Percentiles rank a stretch among this genome's conserved stretches.
phyloP scores from a whole-genome alignment of 1,140 invertebrate genomes.

The Drosophila trapezifrons region DNA sequence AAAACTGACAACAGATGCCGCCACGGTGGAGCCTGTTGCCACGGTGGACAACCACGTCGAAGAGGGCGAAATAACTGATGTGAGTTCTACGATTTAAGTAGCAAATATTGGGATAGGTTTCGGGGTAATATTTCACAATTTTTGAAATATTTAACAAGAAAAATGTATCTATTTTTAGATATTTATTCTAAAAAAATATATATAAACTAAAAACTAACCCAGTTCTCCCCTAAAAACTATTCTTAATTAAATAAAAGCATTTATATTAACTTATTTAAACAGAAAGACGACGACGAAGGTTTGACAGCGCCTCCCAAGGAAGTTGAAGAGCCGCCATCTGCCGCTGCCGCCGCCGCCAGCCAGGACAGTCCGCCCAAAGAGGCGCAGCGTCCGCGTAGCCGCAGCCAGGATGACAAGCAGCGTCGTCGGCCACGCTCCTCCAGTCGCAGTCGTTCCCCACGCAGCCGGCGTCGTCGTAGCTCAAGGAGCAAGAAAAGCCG shows the following conservation, averaged over 20 bases:
- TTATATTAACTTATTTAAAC: neutral
- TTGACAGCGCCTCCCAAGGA: neutral
- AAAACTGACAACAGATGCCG: neutral
- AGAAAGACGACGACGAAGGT: conserved; percentile 56
- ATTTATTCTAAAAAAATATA: too few relatives aligned
- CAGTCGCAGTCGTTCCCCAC: conserved; percentile 47
- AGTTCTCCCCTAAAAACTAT: too few relatives aligned
- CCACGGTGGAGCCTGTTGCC: neutral
- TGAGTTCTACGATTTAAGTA: conserved; percentile 25
- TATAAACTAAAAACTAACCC: too few relatives aligned
- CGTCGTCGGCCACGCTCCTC: conserved; percentile 15
- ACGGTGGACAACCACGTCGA: conserved; percentile 48
- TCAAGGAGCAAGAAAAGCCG: conserved; percentile 42
- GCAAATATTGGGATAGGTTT: neutral
- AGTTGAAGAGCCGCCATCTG: neutral
- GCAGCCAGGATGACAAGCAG: conserved; percentile 22
- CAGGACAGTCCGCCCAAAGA: conserved; percentile 12
- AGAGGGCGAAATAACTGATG: conserved; percentile 70
- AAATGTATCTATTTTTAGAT: neutral
- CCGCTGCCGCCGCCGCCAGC: neutral
- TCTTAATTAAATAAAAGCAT: too few relatives aligned
- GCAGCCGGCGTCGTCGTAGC: conserved; percentile 47
- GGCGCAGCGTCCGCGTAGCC: conserved; percentile 38
- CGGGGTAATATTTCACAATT: neutral
- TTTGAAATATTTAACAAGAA: neutral